These are phyloP conservation scores for Cecidostiba fungosa DNA, from an alignment of 2,888 invertebrate genomes.

Conservation along the genomic window DNA sequence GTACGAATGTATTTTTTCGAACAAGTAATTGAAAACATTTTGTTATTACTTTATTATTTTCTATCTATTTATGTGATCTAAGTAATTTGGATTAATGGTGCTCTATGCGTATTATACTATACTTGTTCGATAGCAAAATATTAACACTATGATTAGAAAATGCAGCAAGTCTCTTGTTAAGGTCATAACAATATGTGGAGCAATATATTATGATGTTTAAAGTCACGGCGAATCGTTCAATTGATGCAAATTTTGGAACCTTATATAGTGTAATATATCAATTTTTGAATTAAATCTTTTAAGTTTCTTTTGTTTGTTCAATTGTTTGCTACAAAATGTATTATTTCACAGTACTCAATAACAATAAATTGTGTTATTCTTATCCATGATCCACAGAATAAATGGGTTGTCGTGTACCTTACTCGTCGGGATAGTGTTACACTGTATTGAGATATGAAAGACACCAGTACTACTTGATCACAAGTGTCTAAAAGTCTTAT, in stretches of 20 bases:
- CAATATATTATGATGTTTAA: conserved; percentile 45
- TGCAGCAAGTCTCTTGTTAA: conserved; percentile 33
- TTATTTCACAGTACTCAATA: neutral
- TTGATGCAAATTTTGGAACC: neutral
- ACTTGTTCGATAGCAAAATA: conserved; percentile 29
- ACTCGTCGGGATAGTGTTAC: conserved; percentile 45
- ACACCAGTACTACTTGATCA: conserved; percentile 48
- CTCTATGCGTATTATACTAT: conserved; percentile 41
- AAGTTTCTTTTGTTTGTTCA: neutral
- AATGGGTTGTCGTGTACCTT: conserved; percentile 27
- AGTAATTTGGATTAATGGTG: conserved; percentile 48
- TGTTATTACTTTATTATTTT: conserved; percentile 21
- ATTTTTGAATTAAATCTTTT: neutral
- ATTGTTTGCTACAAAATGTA: neutral
- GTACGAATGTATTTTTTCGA: neutral
- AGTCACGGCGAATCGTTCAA: conserved; percentile 8
- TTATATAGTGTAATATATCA: neutral
- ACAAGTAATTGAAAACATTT: conserved; percentile 10
- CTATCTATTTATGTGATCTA: conserved; percentile 31
- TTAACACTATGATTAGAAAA: conserved; percentile 28
- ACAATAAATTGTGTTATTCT: neutral
- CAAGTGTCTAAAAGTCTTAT: conserved; percentile 53
- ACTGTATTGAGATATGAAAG: conserved; percentile 41
- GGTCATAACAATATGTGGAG: conserved; percentile 37
- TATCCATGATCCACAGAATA: neutral